Evolutionary conservation across 2,888 invertebrate species (phyloP).

Genomic region (Chrysotoxum bicinctum): DNA sequence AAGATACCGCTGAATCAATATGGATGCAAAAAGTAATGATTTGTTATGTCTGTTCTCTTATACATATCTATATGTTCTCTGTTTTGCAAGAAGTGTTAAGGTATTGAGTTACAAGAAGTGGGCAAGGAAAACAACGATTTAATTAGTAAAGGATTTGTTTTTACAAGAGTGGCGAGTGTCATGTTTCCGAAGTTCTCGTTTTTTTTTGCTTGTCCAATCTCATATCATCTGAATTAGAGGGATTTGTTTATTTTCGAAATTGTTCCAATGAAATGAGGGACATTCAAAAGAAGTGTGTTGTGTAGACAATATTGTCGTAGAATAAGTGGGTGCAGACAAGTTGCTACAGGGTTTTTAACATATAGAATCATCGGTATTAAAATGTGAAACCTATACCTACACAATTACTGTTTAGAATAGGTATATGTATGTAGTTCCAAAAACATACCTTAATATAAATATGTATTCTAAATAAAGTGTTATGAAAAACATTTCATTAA

Average conservation of each 20-base stretch:
- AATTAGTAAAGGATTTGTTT: constrained; percentile 31
- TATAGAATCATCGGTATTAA: no score
- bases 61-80: background rate
- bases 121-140: constrained; percentile 20
- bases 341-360: background rate
- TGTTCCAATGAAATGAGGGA: constrained; percentile 6
- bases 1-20: constrained; percentile 74
- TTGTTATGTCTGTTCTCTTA: constrained; percentile 62
- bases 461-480: no score
- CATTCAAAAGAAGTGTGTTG: background rate
- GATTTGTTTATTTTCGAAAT: constrained; percentile 4
- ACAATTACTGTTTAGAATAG: no score
- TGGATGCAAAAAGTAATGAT: constrained; percentile 81
- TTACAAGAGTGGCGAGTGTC: constrained; percentile 37
- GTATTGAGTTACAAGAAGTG: constrained; percentile 53
- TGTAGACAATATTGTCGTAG: background rate
- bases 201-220: constrained; percentile 9
- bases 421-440: no score
- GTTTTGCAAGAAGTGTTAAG: constrained; percentile 37
- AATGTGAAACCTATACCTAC: no score
- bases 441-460: no score
- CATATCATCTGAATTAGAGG: background rate
- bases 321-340: background rate
- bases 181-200: constrained; percentile 15
- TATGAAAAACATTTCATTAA: no score